phyloP scores from a whole-genome alignment of 2,797 vertebrate genomes.

The Halcyon smyrnensis region DNA sequence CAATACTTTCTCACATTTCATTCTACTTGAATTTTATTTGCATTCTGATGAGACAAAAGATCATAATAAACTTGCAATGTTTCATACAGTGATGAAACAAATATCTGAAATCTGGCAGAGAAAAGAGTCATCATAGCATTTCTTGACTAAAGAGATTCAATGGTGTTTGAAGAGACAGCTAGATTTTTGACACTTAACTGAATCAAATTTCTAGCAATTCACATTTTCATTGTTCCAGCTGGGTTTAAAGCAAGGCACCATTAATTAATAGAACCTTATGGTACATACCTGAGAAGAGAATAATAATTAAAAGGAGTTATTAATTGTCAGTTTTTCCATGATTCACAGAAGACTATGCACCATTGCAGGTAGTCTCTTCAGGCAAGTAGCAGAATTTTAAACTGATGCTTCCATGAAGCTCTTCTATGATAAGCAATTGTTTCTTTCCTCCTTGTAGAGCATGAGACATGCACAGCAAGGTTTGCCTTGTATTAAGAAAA shows the following conservation, averaged over 20 bases:
- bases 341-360: neutral
- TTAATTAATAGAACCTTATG: slow-evolving; percentile 18
- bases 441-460: neutral
- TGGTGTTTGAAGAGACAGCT: neutral
- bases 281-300: neutral
- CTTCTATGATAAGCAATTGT: neutral
- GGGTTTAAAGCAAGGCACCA: neutral
- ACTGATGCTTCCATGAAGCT: neutral
- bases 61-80: neutral
- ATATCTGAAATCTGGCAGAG: neutral
- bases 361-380: neutral
- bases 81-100: neutral
- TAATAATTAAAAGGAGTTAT: neutral
- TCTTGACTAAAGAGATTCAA: neutral
- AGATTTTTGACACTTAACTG: neutral
- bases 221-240: neutral
- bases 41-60: slow-evolving; percentile 12
- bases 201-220: neutral
- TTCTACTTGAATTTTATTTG: slow-evolving; percentile 32
- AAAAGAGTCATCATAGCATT: neutral
- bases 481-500: neutral
- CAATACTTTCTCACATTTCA: neutral
- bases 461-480: neutral
- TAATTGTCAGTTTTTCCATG: neutral
- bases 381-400: neutral